Evolutionary conservation across 2,888 invertebrate genomes (phyloP), one percentile per base, ranked within the genome.

Genomic region (Cantharis lateralis): DNA sequence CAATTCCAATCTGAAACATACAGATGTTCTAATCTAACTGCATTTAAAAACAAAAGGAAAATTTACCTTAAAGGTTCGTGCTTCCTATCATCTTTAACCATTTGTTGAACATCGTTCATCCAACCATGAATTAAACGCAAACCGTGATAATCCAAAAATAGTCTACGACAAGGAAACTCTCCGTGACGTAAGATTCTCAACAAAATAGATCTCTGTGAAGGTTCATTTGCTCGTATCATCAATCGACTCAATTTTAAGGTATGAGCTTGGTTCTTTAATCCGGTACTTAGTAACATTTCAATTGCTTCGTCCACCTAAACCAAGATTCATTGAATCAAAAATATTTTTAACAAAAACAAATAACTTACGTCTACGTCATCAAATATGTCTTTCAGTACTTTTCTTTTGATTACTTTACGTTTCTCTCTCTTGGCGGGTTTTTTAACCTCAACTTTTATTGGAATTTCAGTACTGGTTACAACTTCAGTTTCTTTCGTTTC

Each of bases 141-240:
- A 0, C 98, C 98, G 84, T 98, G 96, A 88, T 98, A 98, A 89
- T 96, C 96, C 74, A 97, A 91, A 89, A 98, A 98, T 79, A 98
- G 90, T 15, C 96, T 89, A 10, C 95, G 91, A 85, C 96, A 96
- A 0, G 96, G 94, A 83, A 95, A 89, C 86, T 95, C 96, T 0
- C 95, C 95, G 78, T 92, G 92, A 75, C 95, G 92, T 77, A 98
- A 90, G 62, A 98, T 90, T 13, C 93, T 91, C 80, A 98, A 89
- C 4, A 98, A 88, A 76, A 94, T 92, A 79, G 91, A 90, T 80
- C 97, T 92, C 68, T 96, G 94, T 80, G 93, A 92, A 3, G 93
- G 89, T 79, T 95, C 93, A 89, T 97, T 96, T 1, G 96, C 97
- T 10, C 98, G 92, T 16, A 98, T 96, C 93, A 98, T 97, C 75